Percentiles rank a stretch among this genome's conserved stretches.
These are phyloP conservation scores for Oreortyx pictus DNA, from an alignment of 2,797 vertebrate genomes.

Conservation along the genomic window DNA sequence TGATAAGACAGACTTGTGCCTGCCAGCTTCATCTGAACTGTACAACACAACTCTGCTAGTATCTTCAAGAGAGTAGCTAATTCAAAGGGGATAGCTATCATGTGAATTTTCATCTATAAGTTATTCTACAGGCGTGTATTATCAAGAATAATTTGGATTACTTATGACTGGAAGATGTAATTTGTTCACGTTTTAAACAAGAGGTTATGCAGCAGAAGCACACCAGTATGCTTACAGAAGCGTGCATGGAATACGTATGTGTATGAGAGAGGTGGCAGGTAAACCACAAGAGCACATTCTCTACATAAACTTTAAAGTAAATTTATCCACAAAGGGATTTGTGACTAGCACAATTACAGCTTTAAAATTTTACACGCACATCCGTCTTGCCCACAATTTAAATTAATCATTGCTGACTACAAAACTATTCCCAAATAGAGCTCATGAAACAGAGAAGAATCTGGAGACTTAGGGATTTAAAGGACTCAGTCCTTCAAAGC, in stretches of 20 bases:
- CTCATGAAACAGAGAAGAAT: constrained; percentile 47
- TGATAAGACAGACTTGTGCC: neutral
- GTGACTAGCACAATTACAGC: neutral
- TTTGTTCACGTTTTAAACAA: neutral
- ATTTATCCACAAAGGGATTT: neutral
- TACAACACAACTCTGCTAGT: neutral
- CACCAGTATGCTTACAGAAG: neutral
- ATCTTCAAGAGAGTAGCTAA: neutral
- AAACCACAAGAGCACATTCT: neutral
- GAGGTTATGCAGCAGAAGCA: neutral
- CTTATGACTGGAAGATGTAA: neutral
- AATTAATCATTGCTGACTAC: neutral
- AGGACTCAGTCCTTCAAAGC: constrained; percentile 65
- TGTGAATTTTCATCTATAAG: neutral
- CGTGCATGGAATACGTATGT: rapidly evolving
- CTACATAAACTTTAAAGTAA: neutral
- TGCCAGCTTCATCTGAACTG: neutral
- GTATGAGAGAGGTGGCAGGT: neutral
- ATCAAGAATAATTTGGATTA: neutral
- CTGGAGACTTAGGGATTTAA: constrained; percentile 8
- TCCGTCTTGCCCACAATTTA: neutral
- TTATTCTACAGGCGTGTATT: neutral
- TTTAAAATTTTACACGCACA: neutral
- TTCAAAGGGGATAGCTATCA: neutral
- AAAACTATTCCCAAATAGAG: neutral